Base-by-base conservation (phyloP, 2,797 vertebrate species). In the Sitta carolinensis region DNA sequence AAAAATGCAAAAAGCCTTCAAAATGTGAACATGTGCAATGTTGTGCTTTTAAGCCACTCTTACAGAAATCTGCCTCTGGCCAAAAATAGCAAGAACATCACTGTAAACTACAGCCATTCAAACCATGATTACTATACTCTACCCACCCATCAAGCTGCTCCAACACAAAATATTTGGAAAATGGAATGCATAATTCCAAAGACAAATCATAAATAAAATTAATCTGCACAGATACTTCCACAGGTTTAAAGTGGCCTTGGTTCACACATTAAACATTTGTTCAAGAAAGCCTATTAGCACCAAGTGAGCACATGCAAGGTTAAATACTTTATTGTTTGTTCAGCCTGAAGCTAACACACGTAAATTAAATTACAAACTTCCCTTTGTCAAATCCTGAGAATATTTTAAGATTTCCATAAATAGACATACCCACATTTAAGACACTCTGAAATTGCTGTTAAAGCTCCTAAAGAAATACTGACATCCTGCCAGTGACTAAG, bases 51-150 rank as follows among this genome's bases (percentile, higher is more conserved):
- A 89, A 94, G 80, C 34, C 80, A 74, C 76, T 74, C 73, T 69
- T 79, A 75, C 7, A 91, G 74, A 94, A 95, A 95, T 94, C 64
- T 85, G 94, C 82, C 87, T 91, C 54, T 36, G 73, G 36, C 29
- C 82, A 91, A 89, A 89, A 96, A 95, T 86, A 95, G 82, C 50
- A 88, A 73, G 47, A 95, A 55, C 90, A 91, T 93, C 66, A 45
- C 48, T 85, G 74, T 87, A 87, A 96, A 95, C 90, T 83, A 66
- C 59, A 87, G 91, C 67, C 92, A 95, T 88, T 93, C 85, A 93
- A 94, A 79, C 13, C 52, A 34, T 87, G 89, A 94, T 95, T 95
- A 93, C 92, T 91, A 72, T 36, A 68, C 59, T 86, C 58, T 83
- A 73, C 59, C 69, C 63, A 94, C 66, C 80, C 88, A 73, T 75